Base-by-base conservation (phyloP, 2,888 invertebrate species). In the Rotaria macrura region DNA sequence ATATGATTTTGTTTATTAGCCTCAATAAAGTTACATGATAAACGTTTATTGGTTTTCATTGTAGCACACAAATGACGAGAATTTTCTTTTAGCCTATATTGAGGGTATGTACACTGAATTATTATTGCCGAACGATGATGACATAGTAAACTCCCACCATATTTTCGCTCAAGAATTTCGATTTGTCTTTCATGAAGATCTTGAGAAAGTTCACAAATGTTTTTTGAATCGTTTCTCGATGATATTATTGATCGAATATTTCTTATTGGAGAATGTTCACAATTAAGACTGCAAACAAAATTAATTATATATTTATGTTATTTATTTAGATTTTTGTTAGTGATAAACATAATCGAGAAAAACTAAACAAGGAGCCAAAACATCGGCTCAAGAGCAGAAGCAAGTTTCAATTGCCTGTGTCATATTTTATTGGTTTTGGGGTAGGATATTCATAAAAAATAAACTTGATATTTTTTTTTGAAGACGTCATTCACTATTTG, bases 41-140 rank as follows among this genome's bases (percentile, higher is more conserved):
- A 93, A 79, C 96, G 93, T 90, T 95, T 95, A 88, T 96, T 96
- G 5, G 95, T 96, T 91, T 96, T 96, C 85, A 95, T 95, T 94
- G 89, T 89, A n/a, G 85, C 72, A 84, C 90, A 88, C 72, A 91
- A 88, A 87, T 89, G 95, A 87, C 95, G 95, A 90, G 97, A 97
- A 92, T 97, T 96, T 92, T 96, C 96, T 89, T 95, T 93, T 91
- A 97, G 93, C 89, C 95, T 95, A 90, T 96, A 95, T 89, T 96
- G 94, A 88, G 98, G 93, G 91, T 96, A 99, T 87, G 97, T 97
- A 88, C 97, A 93, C 91, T 99, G 99, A 88, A 99, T 98, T 87
- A 95, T 95, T 87, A 96, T 93, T 49, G 98, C 98, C 7, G 99
- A 98, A 89, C 94, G n/a, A n/a, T n/a, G 94, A 85, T 97, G 93